Conservation (phyloP, 1,140 invertebrate genomes). For the Platyscapa corneri region DNA sequence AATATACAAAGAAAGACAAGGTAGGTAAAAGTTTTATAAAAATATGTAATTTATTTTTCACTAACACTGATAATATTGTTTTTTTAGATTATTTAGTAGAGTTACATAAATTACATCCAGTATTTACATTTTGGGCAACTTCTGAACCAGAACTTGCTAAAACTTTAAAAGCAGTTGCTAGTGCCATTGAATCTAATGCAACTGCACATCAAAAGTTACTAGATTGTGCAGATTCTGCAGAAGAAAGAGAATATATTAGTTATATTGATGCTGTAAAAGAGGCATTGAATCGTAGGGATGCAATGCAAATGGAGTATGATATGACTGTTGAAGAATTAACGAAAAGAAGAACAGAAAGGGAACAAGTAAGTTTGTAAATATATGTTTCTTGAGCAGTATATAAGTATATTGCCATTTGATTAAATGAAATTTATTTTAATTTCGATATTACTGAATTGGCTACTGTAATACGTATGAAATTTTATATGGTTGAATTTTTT, state of each 20-base stretch:
- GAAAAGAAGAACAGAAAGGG: conserved; percentile 79
- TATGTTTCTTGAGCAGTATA: neutral
- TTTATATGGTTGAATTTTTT: neutral
- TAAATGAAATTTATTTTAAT: too few species aligned
- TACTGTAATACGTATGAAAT: neutral
- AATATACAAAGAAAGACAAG: conserved; percentile 81
- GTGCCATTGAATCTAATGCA: conserved; percentile 74
- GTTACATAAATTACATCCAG: conserved; percentile 76
- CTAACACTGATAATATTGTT: conserved; percentile 29
- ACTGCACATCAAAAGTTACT: conserved; percentile 75
- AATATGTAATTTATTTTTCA: conserved; percentile 14
- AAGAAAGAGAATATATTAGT: conserved; percentile 81
- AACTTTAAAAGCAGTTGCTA: conserved; percentile 73
- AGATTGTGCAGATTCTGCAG: conserved; percentile 69
- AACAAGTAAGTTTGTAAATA: conserved; percentile 74
- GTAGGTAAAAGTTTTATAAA: conserved; percentile 61
- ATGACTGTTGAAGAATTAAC: conserved; percentile 79
- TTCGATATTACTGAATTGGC: too few species aligned
- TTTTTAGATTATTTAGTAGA: conserved; percentile 74
- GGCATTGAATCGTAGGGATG: conserved; percentile 80
- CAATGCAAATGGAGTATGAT: conserved; percentile 83
- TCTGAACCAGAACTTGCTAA: conserved; percentile 75
- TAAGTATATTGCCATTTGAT: conserved; percentile 30
- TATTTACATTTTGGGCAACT: conserved; percentile 75
- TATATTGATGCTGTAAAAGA: conserved; percentile 83